These are phyloP conservation scores for Oplegnathus fasciatus DNA, from an alignment of 2,113 vertebrate species.

Conservation along the genomic window DNA sequence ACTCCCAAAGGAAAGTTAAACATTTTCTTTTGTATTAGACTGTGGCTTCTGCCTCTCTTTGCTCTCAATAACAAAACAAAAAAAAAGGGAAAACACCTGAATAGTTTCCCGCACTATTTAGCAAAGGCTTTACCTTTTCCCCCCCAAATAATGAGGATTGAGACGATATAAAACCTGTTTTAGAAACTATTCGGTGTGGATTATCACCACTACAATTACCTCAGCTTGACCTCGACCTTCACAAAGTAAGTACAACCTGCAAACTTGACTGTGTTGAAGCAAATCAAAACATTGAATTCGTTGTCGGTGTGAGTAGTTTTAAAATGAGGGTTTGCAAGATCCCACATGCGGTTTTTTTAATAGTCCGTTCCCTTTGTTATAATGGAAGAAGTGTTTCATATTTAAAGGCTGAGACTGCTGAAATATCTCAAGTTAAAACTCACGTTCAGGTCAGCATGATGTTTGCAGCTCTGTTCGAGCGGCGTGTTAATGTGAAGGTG, in stretches of 20 bases:
- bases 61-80: slow-evolving; percentile 35
- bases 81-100: slow-evolving; percentile 54
- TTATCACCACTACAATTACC: slow-evolving; percentile 82
- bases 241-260: slow-evolving; percentile 83
- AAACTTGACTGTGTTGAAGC: neutral
- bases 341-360: neutral
- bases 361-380: neutral
- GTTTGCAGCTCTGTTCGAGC: slow-evolving; percentile 7
- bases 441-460: neutral
- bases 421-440: slow-evolving; percentile 25
- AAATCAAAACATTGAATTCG: neutral
- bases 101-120: slow-evolving; percentile 38
- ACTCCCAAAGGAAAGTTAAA: slow-evolving; percentile 81
- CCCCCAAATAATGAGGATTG: slow-evolving; percentile 76
- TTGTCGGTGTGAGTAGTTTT: neutral
- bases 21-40: slow-evolving; percentile 49
- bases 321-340: neutral
- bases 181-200: slow-evolving; percentile 78
- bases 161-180: slow-evolving; percentile 68
- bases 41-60: slow-evolving; percentile 39
- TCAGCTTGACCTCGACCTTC: slow-evolving; percentile 85
- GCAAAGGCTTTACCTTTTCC: slow-evolving; percentile 68
- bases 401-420: neutral
- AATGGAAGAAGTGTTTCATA: neutral
- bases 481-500: neutral